These are phyloP conservation scores for Strigamia maritima DNA, from an alignment of 2,888 invertebrate genomes.

Conservation along the genomic window DNA sequence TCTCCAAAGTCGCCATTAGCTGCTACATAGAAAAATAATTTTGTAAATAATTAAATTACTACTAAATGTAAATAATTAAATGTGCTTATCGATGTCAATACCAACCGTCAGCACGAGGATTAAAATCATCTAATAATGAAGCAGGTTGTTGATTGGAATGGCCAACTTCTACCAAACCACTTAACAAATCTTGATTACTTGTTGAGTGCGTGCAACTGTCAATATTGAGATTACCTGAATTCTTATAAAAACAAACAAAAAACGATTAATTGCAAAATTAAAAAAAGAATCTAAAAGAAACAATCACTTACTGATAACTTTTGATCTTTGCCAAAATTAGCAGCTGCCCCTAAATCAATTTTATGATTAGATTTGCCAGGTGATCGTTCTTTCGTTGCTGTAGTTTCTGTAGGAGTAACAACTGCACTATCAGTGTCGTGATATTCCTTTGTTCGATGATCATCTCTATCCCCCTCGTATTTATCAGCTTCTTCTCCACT, in stretches of 20 bases:
- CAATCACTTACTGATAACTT: neutral
- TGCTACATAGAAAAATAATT: constrained; percentile 34
- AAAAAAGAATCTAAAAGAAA: neutral
- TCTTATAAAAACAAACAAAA: constrained; percentile 35
- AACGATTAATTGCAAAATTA: neutral
- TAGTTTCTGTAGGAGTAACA: neutral
- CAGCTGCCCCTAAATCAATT: constrained; percentile 38
- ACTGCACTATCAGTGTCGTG: constrained; percentile 27
- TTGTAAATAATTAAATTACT: neutral
- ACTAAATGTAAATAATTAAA: neutral
- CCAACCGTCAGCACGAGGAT: constrained; percentile 44
- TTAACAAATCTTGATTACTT: constrained; percentile 38
- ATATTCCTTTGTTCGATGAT: constrained; percentile 13
- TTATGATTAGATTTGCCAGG: constrained; percentile 25
- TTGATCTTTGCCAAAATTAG: constrained; percentile 1
- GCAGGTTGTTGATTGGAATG: neutral
- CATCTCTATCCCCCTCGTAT: constrained; percentile 12
- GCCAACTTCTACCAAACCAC: constrained; percentile 34
- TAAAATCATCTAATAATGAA: constrained; percentile 48
- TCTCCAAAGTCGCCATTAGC: constrained; percentile 72
- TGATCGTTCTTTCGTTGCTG: neutral
- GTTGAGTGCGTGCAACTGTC: constrained; percentile 25
- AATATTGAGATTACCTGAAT: constrained; percentile 36
- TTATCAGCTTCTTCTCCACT: constrained; percentile 34
- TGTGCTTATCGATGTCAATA: neutral